Evolutionary conservation across 2,888 invertebrate genomes (phyloP), one percentile per base, ranked within the genome.

Genomic region (Orthonevra nobilis): DNA sequence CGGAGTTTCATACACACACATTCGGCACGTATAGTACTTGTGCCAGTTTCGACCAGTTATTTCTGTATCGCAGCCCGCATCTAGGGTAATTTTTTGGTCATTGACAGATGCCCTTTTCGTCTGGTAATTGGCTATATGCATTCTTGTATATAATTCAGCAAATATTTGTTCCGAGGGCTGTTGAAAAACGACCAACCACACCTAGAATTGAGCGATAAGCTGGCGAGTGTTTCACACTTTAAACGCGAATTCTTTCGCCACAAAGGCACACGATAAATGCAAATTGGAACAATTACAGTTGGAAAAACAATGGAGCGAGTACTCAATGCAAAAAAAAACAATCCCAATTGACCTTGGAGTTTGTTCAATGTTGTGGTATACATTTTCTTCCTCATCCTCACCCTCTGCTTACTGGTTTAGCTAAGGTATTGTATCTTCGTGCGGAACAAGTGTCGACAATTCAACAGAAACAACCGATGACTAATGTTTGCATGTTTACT

Each of bases 151-250:
- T 26, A 38, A 54, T 28, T 64, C 42, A 36, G 50, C 50, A 34
- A 32, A 48, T 26, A n/a, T 20, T 19, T 40, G 26, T 17, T 30
- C 32, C 23, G 26, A 12, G 14, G 2, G 17, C 36, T 61, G 30
- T n/a, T n/a, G n/a, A n/a, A n/a, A n/a, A n/a, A n/a, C n/a, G 42
- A 40, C 44, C 48, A 73, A 73, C 79, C 79, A 79, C 79, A 79
- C 79, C 79, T 79, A 73, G 40, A 79, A 79, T 26, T 66, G 48
- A 32, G 58, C 38, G 75, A 75, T 75, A 75, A 75, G 56, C 44
- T 70, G 44, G 58, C 32, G 54, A 20, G 23, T 48, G 28, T 10
- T 23, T 23, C n/a, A 23, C 6, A 20, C 28, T 30, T 34, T 30
- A 12, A 14, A 30, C 38, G n/a, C n/a, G 63, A 70, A 40, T 69